Conservation (phyloP, 2,888 invertebrate species). For the Ophioninae sp. region DNA sequence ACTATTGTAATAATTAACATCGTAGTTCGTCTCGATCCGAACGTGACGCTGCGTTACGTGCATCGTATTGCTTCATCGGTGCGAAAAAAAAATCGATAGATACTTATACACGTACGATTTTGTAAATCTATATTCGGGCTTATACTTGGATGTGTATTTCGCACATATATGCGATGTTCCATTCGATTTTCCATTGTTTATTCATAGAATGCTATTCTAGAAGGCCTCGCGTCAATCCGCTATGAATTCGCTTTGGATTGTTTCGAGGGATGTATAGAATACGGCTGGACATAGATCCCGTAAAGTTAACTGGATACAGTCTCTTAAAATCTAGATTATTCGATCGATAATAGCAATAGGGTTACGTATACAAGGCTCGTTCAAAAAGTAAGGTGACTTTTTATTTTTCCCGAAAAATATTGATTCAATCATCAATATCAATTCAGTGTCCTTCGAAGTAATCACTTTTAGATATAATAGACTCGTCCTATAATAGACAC, state of each 20-base stretch:
- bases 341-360: too few relatives aligned
- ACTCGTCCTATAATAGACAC: too few relatives aligned
- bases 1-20: constrained; percentile 53
- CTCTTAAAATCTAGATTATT: too few relatives aligned
- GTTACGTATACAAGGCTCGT: too few relatives aligned
- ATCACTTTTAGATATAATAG: too few relatives aligned
- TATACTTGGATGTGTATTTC: constrained; percentile 24
- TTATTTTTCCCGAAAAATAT: too few relatives aligned
- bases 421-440: too few relatives aligned
- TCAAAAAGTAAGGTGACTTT: too few relatives aligned
- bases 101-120: not conserved
- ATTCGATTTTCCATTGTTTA: not conserved
- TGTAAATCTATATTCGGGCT: not conserved
- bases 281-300: not conserved
- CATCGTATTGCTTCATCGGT: constrained; percentile 4
- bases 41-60: constrained; percentile 10
- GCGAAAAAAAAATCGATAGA: constrained; percentile 11
- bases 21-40: constrained; percentile 11
- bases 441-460: too few relatives aligned
- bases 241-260: constrained; percentile 23
- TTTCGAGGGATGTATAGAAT: not conserved
- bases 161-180: constrained; percentile 18
- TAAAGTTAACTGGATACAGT: too few relatives aligned
- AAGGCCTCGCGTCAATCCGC: not conserved
- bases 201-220: constrained; percentile 9